Evolutionary conservation across 2,113 vertebrate species (phyloP).

Genomic region (Limnothrissa miodon): DNA sequence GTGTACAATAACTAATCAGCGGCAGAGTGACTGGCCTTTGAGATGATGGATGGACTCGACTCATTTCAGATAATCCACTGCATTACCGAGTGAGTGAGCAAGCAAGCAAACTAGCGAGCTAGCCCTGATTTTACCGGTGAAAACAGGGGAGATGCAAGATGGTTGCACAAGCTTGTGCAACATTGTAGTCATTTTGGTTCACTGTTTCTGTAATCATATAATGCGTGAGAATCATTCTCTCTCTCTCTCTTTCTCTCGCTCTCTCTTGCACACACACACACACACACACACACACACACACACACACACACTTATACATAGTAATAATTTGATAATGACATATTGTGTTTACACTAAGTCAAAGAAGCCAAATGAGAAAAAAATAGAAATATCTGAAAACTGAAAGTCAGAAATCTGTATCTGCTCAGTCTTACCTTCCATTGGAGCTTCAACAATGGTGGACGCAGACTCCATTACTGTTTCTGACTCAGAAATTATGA

Average conservation of each 20-base stretch:
- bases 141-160: slow-evolving; percentile 61
- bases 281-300: slow-evolving; percentile 19
- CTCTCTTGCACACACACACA: not conserved
- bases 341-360: not conserved
- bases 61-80: slow-evolving; percentile 74
- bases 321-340: not conserved
- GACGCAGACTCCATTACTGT: not conserved
- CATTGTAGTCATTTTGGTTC: slow-evolving; percentile 48
- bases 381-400: not conserved
- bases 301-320: not conserved
- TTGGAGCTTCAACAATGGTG: not conserved
- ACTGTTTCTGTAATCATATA: slow-evolving; percentile 10
- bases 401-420: too few species aligned
- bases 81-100: slow-evolving; percentile 32
- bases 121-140: slow-evolving; percentile 57
- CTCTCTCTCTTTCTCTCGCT: too few species aligned
- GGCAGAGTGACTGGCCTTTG: slow-evolving; percentile 68
- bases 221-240: too few species aligned
- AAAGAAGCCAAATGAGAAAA: not conserved
- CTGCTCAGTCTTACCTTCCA: not conserved
- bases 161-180: slow-evolving; percentile 41
- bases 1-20: slow-evolving; percentile 74
- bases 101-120: slow-evolving; percentile 1
- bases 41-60: slow-evolving; percentile 72
- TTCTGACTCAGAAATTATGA: not conserved